These are phyloP conservation scores for Nematostella vectensis DNA, from an alignment of 92 coral and sea anemone genomes.

Conservation along the genomic window DNA sequence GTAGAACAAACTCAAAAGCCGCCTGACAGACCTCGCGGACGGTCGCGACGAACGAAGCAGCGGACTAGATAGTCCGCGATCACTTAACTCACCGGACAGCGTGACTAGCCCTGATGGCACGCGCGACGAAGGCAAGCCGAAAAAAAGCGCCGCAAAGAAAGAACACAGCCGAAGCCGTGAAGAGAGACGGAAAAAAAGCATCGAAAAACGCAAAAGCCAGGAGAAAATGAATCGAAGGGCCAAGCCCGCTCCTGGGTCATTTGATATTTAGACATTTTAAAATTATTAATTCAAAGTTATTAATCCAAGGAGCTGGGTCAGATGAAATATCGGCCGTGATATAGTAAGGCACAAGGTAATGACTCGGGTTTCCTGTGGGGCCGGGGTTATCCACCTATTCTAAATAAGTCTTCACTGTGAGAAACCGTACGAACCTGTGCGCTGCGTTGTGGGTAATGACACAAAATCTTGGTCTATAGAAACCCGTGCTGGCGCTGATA, in stretches of 20 bases:
- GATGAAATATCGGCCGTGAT: too few relatives aligned
- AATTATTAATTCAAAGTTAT: neutral
- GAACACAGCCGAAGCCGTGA: slow-evolving; percentile 27
- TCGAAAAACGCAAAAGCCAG: slow-evolving; percentile 49
- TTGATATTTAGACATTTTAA: slow-evolving; percentile 18
- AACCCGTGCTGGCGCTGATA: too few relatives aligned
- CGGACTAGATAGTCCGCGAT: too few relatives aligned
- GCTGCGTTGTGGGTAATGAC: too few relatives aligned
- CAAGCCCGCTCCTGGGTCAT: slow-evolving; percentile 24
- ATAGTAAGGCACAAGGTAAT: too few relatives aligned
- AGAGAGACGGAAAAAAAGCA: slow-evolving; percentile 43
- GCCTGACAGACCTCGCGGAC: neutral
- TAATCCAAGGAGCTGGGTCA: neutral
- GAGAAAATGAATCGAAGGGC: slow-evolving; percentile 32
- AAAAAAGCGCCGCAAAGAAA: neutral
- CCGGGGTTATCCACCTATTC: too few relatives aligned
- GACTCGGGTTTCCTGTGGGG: too few relatives aligned
- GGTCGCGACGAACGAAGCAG: neutral
- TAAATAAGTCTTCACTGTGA: too few relatives aligned
- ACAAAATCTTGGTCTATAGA: too few relatives aligned
- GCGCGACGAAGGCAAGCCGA: slow-evolving; percentile 6
- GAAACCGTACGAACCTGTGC: too few relatives aligned
- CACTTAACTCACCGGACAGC: neutral
- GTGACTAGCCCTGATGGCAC: slow-evolving; percentile 11
- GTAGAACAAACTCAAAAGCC: neutral